phyloP scores from a whole-genome alignment of 2,113 vertebrate genomes.

The Pungitius pungitius region DNA sequence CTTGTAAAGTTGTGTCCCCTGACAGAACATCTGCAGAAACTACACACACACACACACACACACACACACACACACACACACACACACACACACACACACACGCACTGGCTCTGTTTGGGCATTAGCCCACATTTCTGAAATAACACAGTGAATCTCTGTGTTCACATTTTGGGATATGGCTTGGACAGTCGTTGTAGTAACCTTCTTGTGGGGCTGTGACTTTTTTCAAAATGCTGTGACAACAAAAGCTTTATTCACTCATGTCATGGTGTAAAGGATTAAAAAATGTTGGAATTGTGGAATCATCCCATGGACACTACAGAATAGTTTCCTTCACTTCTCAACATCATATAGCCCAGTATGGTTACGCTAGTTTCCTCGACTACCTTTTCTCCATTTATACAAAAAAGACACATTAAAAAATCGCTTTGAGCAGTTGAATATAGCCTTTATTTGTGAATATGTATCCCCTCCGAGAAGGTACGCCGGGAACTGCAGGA shows the following conservation, averaged over 20 bases:
- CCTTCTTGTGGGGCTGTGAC: background rate
- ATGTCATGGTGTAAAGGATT: background rate
- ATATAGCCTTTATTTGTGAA: background rate
- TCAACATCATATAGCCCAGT: background rate
- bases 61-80: slow-evolving; percentile 33
- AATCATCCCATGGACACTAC: background rate
- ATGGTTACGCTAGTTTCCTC: background rate
- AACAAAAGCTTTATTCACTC: background rate
- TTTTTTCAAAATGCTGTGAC: slow-evolving; percentile 7
- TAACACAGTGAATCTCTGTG: background rate
- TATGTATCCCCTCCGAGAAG: background rate
- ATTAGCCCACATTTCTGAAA: slow-evolving; percentile 27
- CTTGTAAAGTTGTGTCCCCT: slow-evolving; percentile 64
- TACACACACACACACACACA: slow-evolving; percentile 37
- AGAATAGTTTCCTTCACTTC: background rate
- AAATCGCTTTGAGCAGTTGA: background rate
- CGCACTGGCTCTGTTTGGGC: background rate
- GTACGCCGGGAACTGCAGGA: too few relatives aligned
- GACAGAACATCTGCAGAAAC: slow-evolving; percentile 69
- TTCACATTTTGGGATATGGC: background rate
- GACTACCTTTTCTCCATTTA: too few relatives aligned
- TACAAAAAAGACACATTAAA: too few relatives aligned
- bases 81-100: background rate
- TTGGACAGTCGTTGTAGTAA: background rate
- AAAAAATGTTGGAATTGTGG: background rate